Base-by-base conservation (phyloP, 1,140 invertebrate genomes). In the Andricus grossulariae region DNA sequence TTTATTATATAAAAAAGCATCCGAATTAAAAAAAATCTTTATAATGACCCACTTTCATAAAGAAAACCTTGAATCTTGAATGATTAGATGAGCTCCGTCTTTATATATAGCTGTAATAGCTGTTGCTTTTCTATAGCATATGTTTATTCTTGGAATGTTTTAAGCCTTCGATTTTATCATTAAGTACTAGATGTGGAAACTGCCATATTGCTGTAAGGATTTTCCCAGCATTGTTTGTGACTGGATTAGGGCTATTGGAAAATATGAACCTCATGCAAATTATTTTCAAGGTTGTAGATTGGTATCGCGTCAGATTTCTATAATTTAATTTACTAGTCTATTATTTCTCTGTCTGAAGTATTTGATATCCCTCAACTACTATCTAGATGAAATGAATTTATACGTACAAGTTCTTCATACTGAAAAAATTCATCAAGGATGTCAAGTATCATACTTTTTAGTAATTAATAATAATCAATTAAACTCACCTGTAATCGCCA, bases 401-500 rank as follows among this genome's bases (percentile, higher is more conserved):
- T 32, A 45, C 39, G 0, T 45, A 45, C 39, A 45, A 7, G 39
- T 45, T 45, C 39, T 45, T 11, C 39, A 8, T 0, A 10, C 10
- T 11, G 10, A 45, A 45, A 11, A 45, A 45, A 45, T 10, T 0
- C 39, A 45, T 45, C 39, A 45, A 45, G 5, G 39, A 45, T 11
- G 39, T 45, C 39, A 45, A 11, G 8, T 45, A 45, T 45, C 7
- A 10, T 45, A 45, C 10, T 57, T 60, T 32, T 25, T 21, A 18
- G 4, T 18, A 55, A 15, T 50, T 19, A 18, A 49, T 45, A 11
- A n/a, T 71, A 16, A 50, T 50, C 15, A 19, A 18, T 18, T 16
- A 54, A 21, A 82, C 84, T 86, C 72, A 91, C 84, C 93, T 92
- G 89, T 97, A 98, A 74, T 96, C 96, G 0, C 97, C 97, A 3